Percentiles rank a stretch among this genome's conserved stretches.
Evolutionary conservation across 1,140 invertebrate genomes (phyloP).

Genomic region (Camponotus pennsylvanicus): DNA sequence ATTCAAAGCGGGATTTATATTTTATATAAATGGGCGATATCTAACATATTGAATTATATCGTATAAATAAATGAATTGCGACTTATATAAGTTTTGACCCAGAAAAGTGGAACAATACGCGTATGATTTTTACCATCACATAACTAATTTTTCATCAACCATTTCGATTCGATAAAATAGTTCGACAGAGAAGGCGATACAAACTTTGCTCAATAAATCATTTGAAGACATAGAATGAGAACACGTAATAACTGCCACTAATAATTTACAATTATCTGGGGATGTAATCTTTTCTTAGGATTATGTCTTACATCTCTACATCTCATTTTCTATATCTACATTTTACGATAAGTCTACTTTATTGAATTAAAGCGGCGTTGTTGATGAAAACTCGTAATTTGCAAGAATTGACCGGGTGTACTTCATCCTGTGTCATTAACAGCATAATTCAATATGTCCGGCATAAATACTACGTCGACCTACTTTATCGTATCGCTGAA

Average conservation of each 20-base stretch:
- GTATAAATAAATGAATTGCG: conserved; percentile 9
- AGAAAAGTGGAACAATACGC: conserved; percentile 3
- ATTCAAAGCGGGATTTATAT: background rate
- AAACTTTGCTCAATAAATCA: background rate
- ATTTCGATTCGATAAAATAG: conserved; percentile 5
- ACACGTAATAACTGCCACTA: background rate
- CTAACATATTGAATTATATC: background rate
- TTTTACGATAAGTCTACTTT: background rate
- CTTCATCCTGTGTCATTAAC: background rate
- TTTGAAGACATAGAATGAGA: background rate
- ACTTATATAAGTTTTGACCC: background rate
- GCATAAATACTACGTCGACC: background rate
- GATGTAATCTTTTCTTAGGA: background rate
- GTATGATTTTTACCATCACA: background rate
- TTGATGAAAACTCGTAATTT: background rate
- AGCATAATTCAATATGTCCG: background rate
- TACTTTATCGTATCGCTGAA: background rate
- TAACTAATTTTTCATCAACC: background rate
- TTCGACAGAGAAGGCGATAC: background rate
- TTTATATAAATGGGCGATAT: background rate
- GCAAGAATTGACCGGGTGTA: background rate
- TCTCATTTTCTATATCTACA: too few relatives aligned
- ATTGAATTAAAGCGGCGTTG: background rate
- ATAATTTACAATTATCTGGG: background rate
- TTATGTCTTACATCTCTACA: background rate